Evolutionary conservation across 1,140 invertebrate species (phyloP).

Genomic region (Lepidostoma basale): DNA sequence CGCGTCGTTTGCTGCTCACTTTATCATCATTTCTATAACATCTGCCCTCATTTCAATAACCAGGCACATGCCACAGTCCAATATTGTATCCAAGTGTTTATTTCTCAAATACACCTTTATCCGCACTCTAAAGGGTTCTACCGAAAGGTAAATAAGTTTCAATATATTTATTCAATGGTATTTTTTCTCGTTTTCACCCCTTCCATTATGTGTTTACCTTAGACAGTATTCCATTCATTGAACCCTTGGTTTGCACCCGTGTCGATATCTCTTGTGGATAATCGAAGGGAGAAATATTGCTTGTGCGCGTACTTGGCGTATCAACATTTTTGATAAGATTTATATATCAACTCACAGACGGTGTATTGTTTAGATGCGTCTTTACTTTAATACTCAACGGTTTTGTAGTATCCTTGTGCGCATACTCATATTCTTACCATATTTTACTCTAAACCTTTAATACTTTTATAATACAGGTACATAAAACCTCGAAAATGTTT

Average conservation of each 20-base stretch:
- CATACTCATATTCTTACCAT: too few species aligned
- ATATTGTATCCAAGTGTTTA: slow-evolving; percentile 30
- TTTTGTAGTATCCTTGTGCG: too few species aligned
- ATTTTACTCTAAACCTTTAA: too few species aligned
- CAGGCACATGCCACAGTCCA: slow-evolving; percentile 37
- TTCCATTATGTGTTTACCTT: slow-evolving; percentile 21
- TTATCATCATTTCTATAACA: slow-evolving; percentile 28
- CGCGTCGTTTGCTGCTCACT: slow-evolving; percentile 1
- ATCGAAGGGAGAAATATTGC: neutral
- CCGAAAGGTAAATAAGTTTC: slow-evolving; percentile 40
- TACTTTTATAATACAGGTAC: too few species aligned
- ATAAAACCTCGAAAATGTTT: too few species aligned
- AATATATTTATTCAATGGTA: slow-evolving; percentile 38
- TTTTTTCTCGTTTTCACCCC: slow-evolving; percentile 34
- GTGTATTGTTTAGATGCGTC: too few species aligned
- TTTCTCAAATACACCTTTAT: slow-evolving; percentile 34
- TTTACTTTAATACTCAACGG: too few species aligned
- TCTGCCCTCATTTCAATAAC: slow-evolving; percentile 30
- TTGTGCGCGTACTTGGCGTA: too few species aligned
- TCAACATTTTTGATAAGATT: too few species aligned
- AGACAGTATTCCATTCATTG: slow-evolving; percentile 3
- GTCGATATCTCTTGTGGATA: neutral
- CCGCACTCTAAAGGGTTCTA: slow-evolving; percentile 31
- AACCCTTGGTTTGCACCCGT: slow-evolving; percentile 14
- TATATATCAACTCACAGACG: too few species aligned